Base-by-base conservation (phyloP, 2,797 vertebrate species). In the Ptychobarbus kaznakovi region DNA sequence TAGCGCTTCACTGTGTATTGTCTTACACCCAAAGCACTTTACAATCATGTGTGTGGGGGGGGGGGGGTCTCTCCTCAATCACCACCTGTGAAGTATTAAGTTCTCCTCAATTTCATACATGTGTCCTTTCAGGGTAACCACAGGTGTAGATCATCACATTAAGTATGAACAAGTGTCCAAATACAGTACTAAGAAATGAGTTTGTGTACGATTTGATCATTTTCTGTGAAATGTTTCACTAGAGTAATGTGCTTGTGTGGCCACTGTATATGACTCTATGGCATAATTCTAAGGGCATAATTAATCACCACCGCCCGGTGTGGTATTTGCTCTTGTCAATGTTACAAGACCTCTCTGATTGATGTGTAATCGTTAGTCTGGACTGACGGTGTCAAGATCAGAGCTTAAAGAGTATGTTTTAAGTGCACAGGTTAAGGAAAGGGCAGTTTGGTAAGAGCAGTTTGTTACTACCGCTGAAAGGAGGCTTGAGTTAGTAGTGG, bases 391-490 rank as follows among this genome's bases (percentile, higher is more conserved):
- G 12, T 73, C 38, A 72, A 61, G 35, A 68, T 69, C 12, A 53
- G 65, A 69, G 63, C 53, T 58, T 42, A 58, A 18, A 40, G 35
- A 32, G 70, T 25, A 16, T 53, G 32, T 32, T 40, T 46, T 53
- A 40, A 28, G 38, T 44, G 35, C 56, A 10, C 35, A 0, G 82
- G 56, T 65, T 32, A 78, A 44, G 63, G n/a, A 53, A 69, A 42
- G 61, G 46, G n/a, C 69, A 72, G 69, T 4, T 82, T 53, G n/a
- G n/a, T 73, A 77, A 78, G 35, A 76, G 32, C 16, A 42, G 63
- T 84, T 77, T 56, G 63, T 84, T 40, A 69, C 63, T 28, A 66
- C 61, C 1, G 28, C 56, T 74, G 70, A 65, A 56, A 74, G 18
- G 8, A 61, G 11, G 25, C 40, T 74, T 74, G 70, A 74, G n/a